Percentiles rank a stretch among this genome's conserved stretches.
Conservation (phyloP, 2,888 invertebrate genomes). For the Acanthopleura granulata region DNA sequence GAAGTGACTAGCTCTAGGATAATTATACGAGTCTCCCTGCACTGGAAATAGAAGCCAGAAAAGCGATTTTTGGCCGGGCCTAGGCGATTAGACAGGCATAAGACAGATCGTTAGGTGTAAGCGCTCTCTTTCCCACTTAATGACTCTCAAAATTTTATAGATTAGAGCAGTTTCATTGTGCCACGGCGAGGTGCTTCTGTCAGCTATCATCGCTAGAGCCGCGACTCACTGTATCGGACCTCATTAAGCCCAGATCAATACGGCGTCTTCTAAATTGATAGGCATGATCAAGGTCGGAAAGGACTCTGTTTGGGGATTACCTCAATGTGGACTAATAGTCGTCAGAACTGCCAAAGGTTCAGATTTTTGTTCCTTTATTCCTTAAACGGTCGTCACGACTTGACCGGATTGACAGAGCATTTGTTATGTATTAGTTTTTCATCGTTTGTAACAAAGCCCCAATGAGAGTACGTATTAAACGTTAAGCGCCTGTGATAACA, state of each 20-base stretch:
- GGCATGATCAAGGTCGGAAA: neutral
- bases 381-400: too few species aligned
- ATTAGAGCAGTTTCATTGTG: conserved; percentile 17
- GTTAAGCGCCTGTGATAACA: too few species aligned
- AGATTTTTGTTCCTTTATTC: too few species aligned
- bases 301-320: conserved; percentile 10
- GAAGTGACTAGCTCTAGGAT: neutral
- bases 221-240: neutral
- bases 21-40: conserved; percentile 4
- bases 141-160: conserved; percentile 20
- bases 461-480: too few species aligned
- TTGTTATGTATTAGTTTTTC: too few species aligned
- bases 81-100: conserved; percentile 5
- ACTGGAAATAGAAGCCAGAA: neutral
- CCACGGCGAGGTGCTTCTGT: neutral
- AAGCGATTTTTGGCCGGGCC: neutral
- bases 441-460: too few species aligned
- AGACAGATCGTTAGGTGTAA: conserved; percentile 18
- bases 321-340: neutral
- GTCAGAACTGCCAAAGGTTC: neutral
- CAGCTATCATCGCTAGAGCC: neutral
- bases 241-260: conserved; percentile 2
- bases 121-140: conserved; percentile 18
- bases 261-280: conserved; percentile 5
- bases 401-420: too few species aligned